phyloP scores from a whole-genome alignment of 2,113 vertebrate genomes.

The Dolichotis patagonum region DNA sequence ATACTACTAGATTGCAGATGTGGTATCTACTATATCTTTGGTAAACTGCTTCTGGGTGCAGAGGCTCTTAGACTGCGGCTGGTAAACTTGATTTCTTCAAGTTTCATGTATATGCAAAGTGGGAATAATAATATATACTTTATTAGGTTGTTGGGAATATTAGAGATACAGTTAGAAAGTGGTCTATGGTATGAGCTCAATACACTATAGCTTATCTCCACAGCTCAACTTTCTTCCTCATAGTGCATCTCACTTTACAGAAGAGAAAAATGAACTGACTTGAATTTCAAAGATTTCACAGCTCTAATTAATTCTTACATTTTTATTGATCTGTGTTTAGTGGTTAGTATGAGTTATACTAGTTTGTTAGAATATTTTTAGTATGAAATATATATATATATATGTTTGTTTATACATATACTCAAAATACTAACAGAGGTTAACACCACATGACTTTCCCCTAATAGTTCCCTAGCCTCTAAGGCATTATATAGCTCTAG shows the following conservation, averaged over 20 bases:
- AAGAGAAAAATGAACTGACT: slow-evolving; percentile 33
- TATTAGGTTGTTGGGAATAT: background rate
- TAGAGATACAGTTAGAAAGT: background rate
- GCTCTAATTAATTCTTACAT: background rate
- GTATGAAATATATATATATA: background rate
- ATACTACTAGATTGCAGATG: background rate
- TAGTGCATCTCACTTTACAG: slow-evolving; percentile 15
- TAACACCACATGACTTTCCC: background rate
- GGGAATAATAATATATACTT: slow-evolving; percentile 39
- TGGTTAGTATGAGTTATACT: background rate
- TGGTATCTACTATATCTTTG: background rate
- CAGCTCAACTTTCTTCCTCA: slow-evolving; percentile 34
- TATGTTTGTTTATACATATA: background rate
- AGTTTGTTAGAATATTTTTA: background rate
- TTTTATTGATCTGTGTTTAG: slow-evolving; percentile 43
- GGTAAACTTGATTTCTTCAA: slow-evolving; percentile 44
- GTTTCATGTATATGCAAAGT: slow-evolving; percentile 2
- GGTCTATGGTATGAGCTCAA: background rate
- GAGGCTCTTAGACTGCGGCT: too few species aligned
- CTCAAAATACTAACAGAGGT: background rate
- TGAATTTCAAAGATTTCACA: background rate
- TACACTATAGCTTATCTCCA: background rate
- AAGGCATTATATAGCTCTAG: background rate
- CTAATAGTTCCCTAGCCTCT: background rate
- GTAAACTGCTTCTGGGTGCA: too few species aligned